phyloP scores from a whole-genome alignment of 2,888 invertebrate genomes.

The Caenorhabditis uteleia region DNA sequence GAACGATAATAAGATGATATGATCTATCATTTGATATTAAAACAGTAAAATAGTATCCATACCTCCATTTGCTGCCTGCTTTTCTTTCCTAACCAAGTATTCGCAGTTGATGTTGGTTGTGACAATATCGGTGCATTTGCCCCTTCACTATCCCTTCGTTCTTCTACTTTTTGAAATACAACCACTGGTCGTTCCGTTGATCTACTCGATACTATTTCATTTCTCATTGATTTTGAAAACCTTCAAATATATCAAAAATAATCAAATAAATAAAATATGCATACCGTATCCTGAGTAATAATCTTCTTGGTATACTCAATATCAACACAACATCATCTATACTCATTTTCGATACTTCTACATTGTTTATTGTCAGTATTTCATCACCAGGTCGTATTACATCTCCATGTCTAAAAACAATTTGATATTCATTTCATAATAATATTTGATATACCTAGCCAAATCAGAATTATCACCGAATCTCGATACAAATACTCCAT shows the following conservation, averaged over 20 bases:
- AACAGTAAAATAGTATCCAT: too few relatives aligned
- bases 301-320: constrained; percentile 95
- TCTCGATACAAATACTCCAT: constrained; percentile 96
- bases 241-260: constrained; percentile 16
- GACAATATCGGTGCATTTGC: constrained; percentile 48
- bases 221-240: constrained; percentile 41
- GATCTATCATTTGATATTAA: too few relatives aligned
- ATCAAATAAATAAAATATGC: constrained; percentile 6
- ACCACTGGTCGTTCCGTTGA: constrained; percentile 58
- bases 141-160: constrained; percentile 41
- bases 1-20: too few relatives aligned
- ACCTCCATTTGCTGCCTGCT: constrained; percentile 64
- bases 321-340: constrained; percentile 98
- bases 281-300: constrained; percentile 88
- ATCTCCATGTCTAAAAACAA: constrained; percentile 81
- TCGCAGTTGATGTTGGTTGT: constrained; percentile 66
- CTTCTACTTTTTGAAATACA: constrained; percentile 65
- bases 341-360: constrained; percentile 93
- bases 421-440: background rate
- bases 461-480: constrained; percentile 80
- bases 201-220: constrained; percentile 30
- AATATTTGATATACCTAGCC: constrained; percentile 41
- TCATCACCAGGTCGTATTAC: constrained; percentile 95
- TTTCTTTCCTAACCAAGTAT: constrained; percentile 68
- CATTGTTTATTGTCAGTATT: constrained; percentile 94